Conservation (phyloP, 2,888 invertebrate genomes). For the Junonia oenone region DNA sequence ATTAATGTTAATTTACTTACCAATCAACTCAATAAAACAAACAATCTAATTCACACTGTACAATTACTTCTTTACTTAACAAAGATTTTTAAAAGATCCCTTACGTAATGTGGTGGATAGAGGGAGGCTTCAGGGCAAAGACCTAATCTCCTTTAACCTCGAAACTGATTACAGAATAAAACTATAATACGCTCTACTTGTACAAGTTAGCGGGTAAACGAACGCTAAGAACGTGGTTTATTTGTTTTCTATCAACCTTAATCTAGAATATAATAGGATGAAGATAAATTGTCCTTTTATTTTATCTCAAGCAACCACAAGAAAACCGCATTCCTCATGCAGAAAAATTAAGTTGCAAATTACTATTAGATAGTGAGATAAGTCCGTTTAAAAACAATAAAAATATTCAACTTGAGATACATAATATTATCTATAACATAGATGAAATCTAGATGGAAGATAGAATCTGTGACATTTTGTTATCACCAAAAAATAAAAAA, state of each 20-base stretch:
- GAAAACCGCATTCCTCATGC: no score
- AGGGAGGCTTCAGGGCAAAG: slow-evolving; percentile 13
- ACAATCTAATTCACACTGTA: not conserved
- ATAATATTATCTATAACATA: no score
- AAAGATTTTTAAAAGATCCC: slow-evolving; percentile 7
- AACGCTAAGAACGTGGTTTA: not conserved
- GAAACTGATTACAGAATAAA: slow-evolving; percentile 19
- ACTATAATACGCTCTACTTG: slow-evolving; percentile 10
- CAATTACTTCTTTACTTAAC: not conserved
- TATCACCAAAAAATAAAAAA: no score
- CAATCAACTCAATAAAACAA: not conserved
- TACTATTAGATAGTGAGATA: no score
- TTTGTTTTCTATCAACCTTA: not conserved
- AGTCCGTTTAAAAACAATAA: no score
- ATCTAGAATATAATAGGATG: not conserved
- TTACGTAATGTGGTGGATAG: slow-evolving; percentile 15
- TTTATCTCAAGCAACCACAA: not conserved
- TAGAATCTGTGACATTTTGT: no score
- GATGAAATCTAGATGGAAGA: no score
- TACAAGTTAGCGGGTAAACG: slow-evolving; percentile 9
- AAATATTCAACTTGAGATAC: no score
- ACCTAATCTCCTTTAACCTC: slow-evolving; percentile 19
- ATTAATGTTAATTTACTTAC: not conserved
- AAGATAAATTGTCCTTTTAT: not conserved
- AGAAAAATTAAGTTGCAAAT: no score